Base-by-base conservation (phyloP, 2,113 vertebrate species). In the Sylvilagus bachmani region DNA sequence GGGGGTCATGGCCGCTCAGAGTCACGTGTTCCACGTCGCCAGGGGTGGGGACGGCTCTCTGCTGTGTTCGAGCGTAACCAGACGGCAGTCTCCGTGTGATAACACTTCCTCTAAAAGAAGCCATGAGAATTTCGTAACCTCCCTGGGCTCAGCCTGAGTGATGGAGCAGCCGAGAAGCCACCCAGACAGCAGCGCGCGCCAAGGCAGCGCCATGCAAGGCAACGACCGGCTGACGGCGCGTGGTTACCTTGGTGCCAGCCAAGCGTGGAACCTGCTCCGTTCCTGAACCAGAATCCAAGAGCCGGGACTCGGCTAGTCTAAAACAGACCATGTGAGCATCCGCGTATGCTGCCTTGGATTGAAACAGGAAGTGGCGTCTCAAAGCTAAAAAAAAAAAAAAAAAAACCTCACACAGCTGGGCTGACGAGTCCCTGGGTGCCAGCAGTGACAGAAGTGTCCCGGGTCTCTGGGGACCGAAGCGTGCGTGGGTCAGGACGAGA, bases 51-150 rank as follows among this genome's bases (percentile, higher is more conserved):
- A 14, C 4, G 19, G 55, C 14, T 58, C 19, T 16, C 55, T 58
- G 19, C 19, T 19, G 19, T 58, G 55, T 58, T 58, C 2, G 19
- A 58, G 19, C 55, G 14, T 58, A 58, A 58, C 55, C 55, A 58
- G 55, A 58, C 19, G 73, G 62, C 6, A 29, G 74, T 85, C 70
- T 93, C 82, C 55, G 29, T 80, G 21, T 4, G 19, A 55, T 66
- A 36, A 78, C 31, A 33, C n/a, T 66, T 31, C 58, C 36, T 64
- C 73, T 78, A 86, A 82, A 94, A 67, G 73, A 90, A 90, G 73
- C 92, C 90, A 58, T 31, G 0, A 24, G 66, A 16, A 69, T 86
- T 81, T 90, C 75, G 36, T 77, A 96, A 66, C 10, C 25, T 74
- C 73, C 36, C 1, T 31, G 29, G 77, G 29, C 64, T 74, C 77